Base-by-base conservation (phyloP, 2,113 vertebrate genomes). In the Aphyosemion australe region DNA sequence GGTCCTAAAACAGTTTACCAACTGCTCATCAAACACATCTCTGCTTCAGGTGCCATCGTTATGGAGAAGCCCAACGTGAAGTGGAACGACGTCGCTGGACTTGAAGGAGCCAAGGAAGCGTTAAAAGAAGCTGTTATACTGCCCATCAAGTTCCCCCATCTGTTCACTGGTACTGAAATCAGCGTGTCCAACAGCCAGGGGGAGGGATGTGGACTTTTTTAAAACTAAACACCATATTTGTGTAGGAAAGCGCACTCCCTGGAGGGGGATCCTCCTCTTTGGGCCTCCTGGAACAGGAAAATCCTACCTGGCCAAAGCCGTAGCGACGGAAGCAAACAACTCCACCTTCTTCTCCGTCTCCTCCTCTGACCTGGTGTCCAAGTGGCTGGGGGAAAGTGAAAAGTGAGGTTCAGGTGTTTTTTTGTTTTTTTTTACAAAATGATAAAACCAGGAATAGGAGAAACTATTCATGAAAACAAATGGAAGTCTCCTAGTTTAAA, bases 371-470 rank as follows among this genome's bases (percentile, higher is more conserved):
- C 94, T 99, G 34, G 96, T 99, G 47, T 99, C 97, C 50, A 98
- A 99, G 84, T 99, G 97, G 97, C 86, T 99, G n/a, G 97, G 97
- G 60, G 97, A 98, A 88, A 99, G 97, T 88, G 97, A 99, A 91
- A 99, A 98, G 97, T 98, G 85, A 94, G 95, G 41, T 42, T 42
- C 41, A 42, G 12, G 10, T 42, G 26, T 26, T 26, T 26, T 26
- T 26, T 26, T 26, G 3, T 4, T 26, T 26, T 26, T 42, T 13
- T 4, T 62, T 31, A 16, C 49, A 18, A 37, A 37, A 37, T 37
- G 34, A 37, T 8, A 7, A 37, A 37, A 37, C 34, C 34, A 37
- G 34, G 34, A 5, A 5, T 37, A 37, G 34, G 34, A 10, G 5
- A 26, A 26, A 37, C 2, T 32, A 31, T 32, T 5, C n/a, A 8